Evolutionary conservation across 2,888 invertebrate genomes (phyloP).

Genomic region (Thymelicus lineola): DNA sequence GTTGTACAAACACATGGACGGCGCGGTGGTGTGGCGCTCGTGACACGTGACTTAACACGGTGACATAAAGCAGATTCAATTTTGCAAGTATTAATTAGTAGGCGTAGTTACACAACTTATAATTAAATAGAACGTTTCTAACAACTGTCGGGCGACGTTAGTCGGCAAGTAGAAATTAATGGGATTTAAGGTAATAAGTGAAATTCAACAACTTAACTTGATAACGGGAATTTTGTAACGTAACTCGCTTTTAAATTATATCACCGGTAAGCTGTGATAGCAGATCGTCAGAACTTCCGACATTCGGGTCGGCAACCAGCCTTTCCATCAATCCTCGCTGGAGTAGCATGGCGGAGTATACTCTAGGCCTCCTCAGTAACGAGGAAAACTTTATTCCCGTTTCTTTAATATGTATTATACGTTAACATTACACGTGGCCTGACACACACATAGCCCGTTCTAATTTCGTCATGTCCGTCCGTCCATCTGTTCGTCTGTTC

Average conservation of each 20-base stretch:
- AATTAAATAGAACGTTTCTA: conserved; percentile 6
- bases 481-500: too few species aligned
- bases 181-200: not conserved
- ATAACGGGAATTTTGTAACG: not conserved
- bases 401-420: too few species aligned
- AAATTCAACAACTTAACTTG: conserved; percentile 1
- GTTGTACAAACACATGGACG: not conserved
- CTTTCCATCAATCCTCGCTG: too few species aligned
- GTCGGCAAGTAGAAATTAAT: not conserved
- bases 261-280: not conserved
- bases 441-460: too few species aligned
- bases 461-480: too few species aligned
- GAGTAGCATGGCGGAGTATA: too few species aligned
- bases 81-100: conserved; percentile 11
- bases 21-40: not conserved
- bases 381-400: too few species aligned
- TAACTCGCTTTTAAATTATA: not conserved
- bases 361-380: too few species aligned
- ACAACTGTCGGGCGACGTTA: not conserved
- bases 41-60: not conserved
- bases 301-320: too few species aligned
- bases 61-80: not conserved
- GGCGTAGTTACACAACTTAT: conserved; percentile 2
- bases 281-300: too few species aligned
- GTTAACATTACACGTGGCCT: too few species aligned